Conservation (phyloP, 1,140 invertebrate genomes). For the Notospermus geniculatus region DNA sequence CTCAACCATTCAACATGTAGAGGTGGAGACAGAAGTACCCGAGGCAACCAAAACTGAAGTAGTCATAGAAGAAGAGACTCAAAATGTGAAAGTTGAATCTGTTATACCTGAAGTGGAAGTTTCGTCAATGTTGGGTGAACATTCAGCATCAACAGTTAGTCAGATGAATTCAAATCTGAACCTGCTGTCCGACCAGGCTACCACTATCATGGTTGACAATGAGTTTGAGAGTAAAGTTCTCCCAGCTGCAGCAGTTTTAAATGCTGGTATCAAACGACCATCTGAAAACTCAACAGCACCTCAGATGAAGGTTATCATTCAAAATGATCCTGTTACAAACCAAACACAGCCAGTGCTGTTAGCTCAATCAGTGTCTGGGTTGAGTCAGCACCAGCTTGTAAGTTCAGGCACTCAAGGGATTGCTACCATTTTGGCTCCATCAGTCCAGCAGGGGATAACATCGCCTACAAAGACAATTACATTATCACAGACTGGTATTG, state of each 20-base stretch:
- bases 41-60: not conserved
- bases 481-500: slow-evolving; percentile 60
- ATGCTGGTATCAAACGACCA: slow-evolving; percentile 31
- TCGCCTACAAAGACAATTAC: slow-evolving; percentile 68
- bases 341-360: slow-evolving; percentile 29
- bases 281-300: too few relatives aligned
- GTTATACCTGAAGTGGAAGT: slow-evolving; percentile 20
- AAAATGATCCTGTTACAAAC: slow-evolving; percentile 54
- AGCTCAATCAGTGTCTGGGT: slow-evolving; percentile 17
- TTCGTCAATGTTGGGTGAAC: too few relatives aligned
- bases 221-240: too few relatives aligned
- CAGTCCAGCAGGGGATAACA: slow-evolving; percentile 14
- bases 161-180: too few relatives aligned
- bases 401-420: slow-evolving; percentile 19
- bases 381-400: slow-evolving; percentile 25
- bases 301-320: slow-evolving; percentile 63
- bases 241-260: slow-evolving; percentile 21
- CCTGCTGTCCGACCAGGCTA: too few relatives aligned
- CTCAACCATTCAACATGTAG: slow-evolving; percentile 2
- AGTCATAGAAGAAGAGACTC: slow-evolving; percentile 11
- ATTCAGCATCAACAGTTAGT: too few relatives aligned
- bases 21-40: not conserved
- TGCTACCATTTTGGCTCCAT: slow-evolving; percentile 20
- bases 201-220: too few relatives aligned
- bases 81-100: slow-evolving; percentile 25